Evolutionary conservation across 2,888 invertebrate genomes (phyloP), one percentile per base, ranked within the genome.

Genomic region (Cyclophora albipunctata): DNA sequence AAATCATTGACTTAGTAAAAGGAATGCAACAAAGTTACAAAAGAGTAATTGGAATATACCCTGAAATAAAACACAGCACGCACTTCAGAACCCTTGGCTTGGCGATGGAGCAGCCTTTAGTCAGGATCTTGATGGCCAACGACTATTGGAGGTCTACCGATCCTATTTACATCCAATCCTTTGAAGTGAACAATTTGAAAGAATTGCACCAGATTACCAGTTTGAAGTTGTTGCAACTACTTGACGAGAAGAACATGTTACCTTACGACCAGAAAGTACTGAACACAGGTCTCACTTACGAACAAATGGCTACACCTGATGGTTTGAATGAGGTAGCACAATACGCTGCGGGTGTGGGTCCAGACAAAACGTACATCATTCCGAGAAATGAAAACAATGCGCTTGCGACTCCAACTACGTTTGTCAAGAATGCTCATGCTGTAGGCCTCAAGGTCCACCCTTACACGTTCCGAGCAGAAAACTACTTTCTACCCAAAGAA

Each of bases 141-240:
- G 84, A 81, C 0, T 88, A 86, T 52, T 59, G 53, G 34, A 75
- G 66, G 7, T 55, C 59, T 7, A 51, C 66, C 0, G 74, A 77
- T 43, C 84, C 83, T 2, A 75, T 81, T 35, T 85, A 81, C 46
- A 87, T 88, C 42, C 87, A 88, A 61, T 88, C 87, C 0, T 85
- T 88, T 49, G 86, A 88, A 75, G 66, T 86, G 0, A 76, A 61
- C 46, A 86, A 85, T 60, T 69, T 88, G 45, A 83, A 82, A 58
- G 69, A 75, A 54, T 62, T 88, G 0, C 83, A 78, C 60, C 64
- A 67, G 34, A 70, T 85, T 0, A 86, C 87, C 2, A 61, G 69
- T 42, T 59, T 88, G 5, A 67, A 78, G 34, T 63, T 88, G 4
- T 54, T 87, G 41, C 87, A 88, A 59, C 58, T 88, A 7, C 80